These are phyloP conservation scores for Ascidia mentula DNA, from an alignment of 23 tunicate species.

Conservation along the genomic window DNA sequence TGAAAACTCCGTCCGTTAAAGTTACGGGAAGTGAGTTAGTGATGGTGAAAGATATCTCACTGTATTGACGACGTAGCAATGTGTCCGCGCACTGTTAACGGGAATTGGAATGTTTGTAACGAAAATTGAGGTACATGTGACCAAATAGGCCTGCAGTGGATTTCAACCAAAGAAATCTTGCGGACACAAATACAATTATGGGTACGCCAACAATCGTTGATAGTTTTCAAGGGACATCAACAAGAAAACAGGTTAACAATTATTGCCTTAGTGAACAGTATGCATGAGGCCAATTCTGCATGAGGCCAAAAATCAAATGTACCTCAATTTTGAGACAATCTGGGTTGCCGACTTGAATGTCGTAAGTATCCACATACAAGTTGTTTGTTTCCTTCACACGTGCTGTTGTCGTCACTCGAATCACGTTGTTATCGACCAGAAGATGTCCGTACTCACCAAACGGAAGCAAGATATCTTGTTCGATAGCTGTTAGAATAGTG, in stretches of 20 bases:
- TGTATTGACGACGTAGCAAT: neutral
- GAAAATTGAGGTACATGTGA: too few species aligned
- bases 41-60: conserved; percentile 19
- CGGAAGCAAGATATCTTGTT: conserved; percentile 15
- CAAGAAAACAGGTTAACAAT: too few species aligned
- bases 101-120: too few species aligned
- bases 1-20: conserved; percentile 49
- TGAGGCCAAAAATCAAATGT: neutral
- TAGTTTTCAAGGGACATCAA: too few species aligned
- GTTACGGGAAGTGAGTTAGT: conserved; percentile 49
- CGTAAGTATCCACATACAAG: conserved; percentile 36
- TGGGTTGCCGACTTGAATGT: conserved; percentile 41
- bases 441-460: conserved; percentile 46
- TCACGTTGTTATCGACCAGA: conserved; percentile 54
- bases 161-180: too few species aligned
- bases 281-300: too few species aligned
- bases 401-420: conserved; percentile 32
- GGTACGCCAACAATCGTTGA: too few species aligned
- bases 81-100: conserved; percentile 25
- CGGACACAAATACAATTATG: too few species aligned
- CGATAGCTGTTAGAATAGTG: conserved; percentile 36
- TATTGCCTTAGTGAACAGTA: too few species aligned
- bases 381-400: conserved; percentile 37
- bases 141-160: too few species aligned
- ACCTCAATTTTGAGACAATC: conserved; percentile 31